These are phyloP conservation scores for Anagyrus pseudococci DNA, from an alignment of 2,888 invertebrate genomes.

Conservation along the genomic window DNA sequence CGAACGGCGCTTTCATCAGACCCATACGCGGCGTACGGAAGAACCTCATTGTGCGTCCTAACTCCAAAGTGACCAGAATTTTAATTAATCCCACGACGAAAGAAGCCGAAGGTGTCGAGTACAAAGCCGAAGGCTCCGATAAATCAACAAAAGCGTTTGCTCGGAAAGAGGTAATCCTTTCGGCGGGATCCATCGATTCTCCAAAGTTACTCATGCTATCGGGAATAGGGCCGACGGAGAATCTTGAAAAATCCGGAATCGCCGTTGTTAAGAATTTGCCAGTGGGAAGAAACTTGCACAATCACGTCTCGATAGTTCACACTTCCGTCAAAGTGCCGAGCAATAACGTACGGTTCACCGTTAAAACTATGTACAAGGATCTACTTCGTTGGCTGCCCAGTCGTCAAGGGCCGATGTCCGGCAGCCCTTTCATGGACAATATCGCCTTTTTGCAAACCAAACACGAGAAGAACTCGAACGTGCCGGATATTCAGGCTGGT, in stretches of 20 bases:
- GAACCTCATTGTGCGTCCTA: constrained; percentile 66
- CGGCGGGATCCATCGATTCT: constrained; percentile 88
- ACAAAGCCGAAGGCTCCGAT: constrained; percentile 46
- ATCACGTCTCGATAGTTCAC: constrained; percentile 61
- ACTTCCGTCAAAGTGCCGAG: constrained; percentile 50
- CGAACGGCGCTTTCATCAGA: constrained; percentile 84
- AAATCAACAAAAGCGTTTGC: constrained; percentile 68
- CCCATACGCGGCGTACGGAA: constrained; percentile 67
- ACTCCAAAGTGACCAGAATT: constrained; percentile 80
- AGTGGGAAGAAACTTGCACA: constrained; percentile 64
- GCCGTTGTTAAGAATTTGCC: constrained; percentile 41
- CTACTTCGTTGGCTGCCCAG: background rate
- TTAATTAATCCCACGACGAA: constrained; percentile 76
- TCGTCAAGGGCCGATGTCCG: background rate
- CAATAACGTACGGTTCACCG: background rate
- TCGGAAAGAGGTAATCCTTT: constrained; percentile 79
- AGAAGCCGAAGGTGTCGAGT: constrained; percentile 81
- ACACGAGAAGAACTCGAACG: background rate
- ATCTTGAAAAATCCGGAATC: background rate
- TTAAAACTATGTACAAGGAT: background rate
- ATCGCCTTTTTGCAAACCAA: background rate
- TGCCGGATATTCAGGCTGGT: background rate
- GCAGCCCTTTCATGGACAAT: background rate
- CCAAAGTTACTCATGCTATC: constrained; percentile 91
- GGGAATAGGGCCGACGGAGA: constrained; percentile 75